Percentiles rank a stretch among this genome's conserved stretches.
Evolutionary conservation across 2,888 invertebrate species (phyloP).

Genomic region (Bembecia ichneumoniformis): DNA sequence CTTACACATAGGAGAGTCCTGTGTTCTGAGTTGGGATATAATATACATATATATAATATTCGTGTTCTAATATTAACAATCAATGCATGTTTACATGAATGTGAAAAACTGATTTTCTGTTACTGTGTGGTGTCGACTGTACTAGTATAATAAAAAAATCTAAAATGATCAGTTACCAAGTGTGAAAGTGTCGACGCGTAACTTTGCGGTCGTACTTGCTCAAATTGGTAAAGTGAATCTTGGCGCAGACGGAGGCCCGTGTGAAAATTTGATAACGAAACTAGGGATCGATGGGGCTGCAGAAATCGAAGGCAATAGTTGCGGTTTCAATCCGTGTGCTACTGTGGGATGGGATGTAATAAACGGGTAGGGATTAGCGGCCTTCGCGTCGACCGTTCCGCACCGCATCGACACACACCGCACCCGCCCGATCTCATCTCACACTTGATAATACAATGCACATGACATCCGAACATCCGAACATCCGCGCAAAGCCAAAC

Average conservation of each 20-base stretch:
- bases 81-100: too few species aligned
- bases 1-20: too few species aligned
- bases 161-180: constrained; percentile 26
- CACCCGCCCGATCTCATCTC: constrained; percentile 10
- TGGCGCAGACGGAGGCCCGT: constrained; percentile 51
- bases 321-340: constrained; percentile 65
- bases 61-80: too few species aligned
- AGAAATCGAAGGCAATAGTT: constrained; percentile 55
- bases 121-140: constrained; percentile 19
- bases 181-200: constrained; percentile 32
- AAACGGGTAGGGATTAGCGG: constrained; percentile 54
- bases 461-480: neutral
- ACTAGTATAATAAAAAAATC: constrained; percentile 18
- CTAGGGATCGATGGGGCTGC: constrained; percentile 63
- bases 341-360: constrained; percentile 68
- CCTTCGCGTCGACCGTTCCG: constrained; percentile 17
- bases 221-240: constrained; percentile 67
- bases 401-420: constrained; percentile 5
- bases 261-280: constrained; percentile 72
- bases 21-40: too few species aligned
- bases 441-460: constrained; percentile 3
- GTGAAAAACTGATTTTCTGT: too few species aligned
- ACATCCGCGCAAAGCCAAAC: constrained; percentile 2
- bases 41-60: too few species aligned
- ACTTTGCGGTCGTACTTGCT: constrained; percentile 63